Base-by-base conservation (phyloP, 1,140 invertebrate species). In the Drosophila ercepeae region DNA sequence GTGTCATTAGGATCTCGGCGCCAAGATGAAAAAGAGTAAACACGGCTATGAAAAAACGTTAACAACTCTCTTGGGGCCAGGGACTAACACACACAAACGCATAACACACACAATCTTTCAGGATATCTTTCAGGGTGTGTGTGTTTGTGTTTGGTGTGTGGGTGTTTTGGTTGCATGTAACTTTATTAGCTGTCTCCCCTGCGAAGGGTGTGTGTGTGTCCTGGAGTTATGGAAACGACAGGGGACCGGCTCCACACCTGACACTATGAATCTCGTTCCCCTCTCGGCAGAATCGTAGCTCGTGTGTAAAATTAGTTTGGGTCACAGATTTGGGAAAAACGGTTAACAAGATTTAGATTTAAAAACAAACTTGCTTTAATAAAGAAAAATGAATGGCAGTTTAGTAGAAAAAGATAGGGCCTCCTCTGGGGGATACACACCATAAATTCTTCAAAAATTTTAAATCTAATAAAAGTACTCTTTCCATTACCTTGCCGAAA, bases 21-120 rank as follows among this genome's bases (percentile, higher is more conserved):
- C 63, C 72, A 84, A 81, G 76, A 86, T 86, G 81, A 86, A 88
- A 86, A 88, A 86, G 81, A 86, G 81, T 86, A 81, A 81, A 84
- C 81, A 84, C 59, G 60, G 76, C 76, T 70, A 86, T 81, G 76
- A 84, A 84, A 84, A 86, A 86, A 81, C 76, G 82, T 86, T 86
- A 86, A 88, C 81, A 86, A 86, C 81, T 86, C 81, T 88, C 81
- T 88, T 81, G 81, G 81, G 81, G 60, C 25, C 7, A 25, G 16
- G 36, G 52, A 51, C n/a, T n/a, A 34, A 45, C 50, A 45, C 55
- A 74, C 63, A 68, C 55, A 51, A 74, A 74, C 54, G 74, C 67
- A 70, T 70, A 61, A 69, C 54, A 64, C 71, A 77, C 74, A 77
- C 58, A 77, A 77, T 76, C 64, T 76, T 75, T 70, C 41, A 55